A percentile compares a stretch with the other conserved stretches of the same genome.
Evolutionary conservation across 2,888 invertebrate genomes (phyloP).

Genomic region (Chymomyza caudatula): DNA sequence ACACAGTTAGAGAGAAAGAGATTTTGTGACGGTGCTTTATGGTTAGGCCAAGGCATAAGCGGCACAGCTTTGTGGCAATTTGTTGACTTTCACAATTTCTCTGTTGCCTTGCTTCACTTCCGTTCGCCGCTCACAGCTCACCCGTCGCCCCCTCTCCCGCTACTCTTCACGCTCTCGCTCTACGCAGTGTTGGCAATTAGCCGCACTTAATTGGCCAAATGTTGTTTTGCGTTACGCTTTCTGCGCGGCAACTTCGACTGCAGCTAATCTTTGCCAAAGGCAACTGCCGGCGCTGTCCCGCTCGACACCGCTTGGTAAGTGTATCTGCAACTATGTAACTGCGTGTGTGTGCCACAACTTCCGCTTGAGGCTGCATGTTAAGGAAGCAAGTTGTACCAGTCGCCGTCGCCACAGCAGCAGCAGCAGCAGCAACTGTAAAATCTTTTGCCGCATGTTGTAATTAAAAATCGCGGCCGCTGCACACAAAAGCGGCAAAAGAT

Average conservation of each 20-base stretch:
- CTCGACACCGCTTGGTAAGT: too few species aligned
- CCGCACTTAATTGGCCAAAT: conserved; percentile 69
- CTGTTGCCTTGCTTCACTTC: neutral
- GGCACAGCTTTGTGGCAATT: neutral
- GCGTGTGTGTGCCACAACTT: conserved; percentile 41
- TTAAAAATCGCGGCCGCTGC: conserved; percentile 35
- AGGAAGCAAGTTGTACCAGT: neutral
- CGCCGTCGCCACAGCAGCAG: neutral
- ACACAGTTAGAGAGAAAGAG: conserved; percentile 28
- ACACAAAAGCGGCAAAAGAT: conserved; percentile 6
- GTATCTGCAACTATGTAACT: neutral
- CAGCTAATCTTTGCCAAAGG: conserved; percentile 53
- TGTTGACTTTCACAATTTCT: conserved; percentile 56
- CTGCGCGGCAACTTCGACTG: conserved; percentile 38
- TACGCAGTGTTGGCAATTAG: conserved; percentile 60
- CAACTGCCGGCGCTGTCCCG: too few species aligned
- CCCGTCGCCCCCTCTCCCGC: neutral
- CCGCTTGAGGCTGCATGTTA: conserved; percentile 30
- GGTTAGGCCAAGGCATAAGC: conserved; percentile 22
- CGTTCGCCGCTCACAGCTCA: neutral
- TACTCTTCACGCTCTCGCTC: neutral
- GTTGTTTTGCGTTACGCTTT: conserved; percentile 65
- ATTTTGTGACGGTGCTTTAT: conserved; percentile 45
- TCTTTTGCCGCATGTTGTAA: conserved; percentile 48
- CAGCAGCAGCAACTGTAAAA: conserved; percentile 48